Base-by-base conservation (phyloP, 37 sponge, comb jelly and placozoan genomes). In the Chondrilla cf. caribensis region DNA sequence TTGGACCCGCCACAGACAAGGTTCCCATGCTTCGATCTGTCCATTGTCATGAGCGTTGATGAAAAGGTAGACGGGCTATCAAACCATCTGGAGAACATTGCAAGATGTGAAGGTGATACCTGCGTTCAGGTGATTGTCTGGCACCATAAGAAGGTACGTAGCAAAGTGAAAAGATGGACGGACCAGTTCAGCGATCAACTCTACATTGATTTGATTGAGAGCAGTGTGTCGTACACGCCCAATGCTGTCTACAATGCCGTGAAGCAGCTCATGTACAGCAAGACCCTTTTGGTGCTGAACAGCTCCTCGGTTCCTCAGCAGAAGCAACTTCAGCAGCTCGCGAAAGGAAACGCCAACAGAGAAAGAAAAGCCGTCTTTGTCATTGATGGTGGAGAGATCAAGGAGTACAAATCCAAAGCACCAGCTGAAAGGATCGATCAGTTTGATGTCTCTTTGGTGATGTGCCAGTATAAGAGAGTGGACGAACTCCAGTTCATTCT, bases 121-220 rank as follows among this genome's bases (percentile, higher is more conserved):
- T 54, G 24, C 11, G 72, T 89, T 44, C 86, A 89, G 72, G 42
- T 89, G n/a, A 64, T 89, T 51, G 33, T 89, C 2, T 89, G 90
- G 90, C 68, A 82, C 79, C 77, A 82, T 40, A 17, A 0, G 11
- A 79, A 89, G 33, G 44, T 39, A 4, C 29, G 7, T 15, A 29
- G 22, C 5, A n/a, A 62, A 19, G 64, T 62, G 64, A 62, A 28
- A n/a, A 15, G 15, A n/a, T 28, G 25, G 25, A 19, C 18, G 4
- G 64, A 62, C 8, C 64, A 6, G 29, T 62, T 62, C 22, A 6
- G 29, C 7, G 64, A 28, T 7, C 18, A 62, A 9, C 25, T 62
- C 15, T 7, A n/a, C 29, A 29, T n/a, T 62, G 29, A 62, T 15
- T 19, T 15, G 18, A 62, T 62, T n/a, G 64, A 62, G 64, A 28